Evolutionary conservation across 2,113 vertebrate genomes (phyloP), one percentile per base, ranked within the genome.

Genomic region (Corythornis madagascariensis): DNA sequence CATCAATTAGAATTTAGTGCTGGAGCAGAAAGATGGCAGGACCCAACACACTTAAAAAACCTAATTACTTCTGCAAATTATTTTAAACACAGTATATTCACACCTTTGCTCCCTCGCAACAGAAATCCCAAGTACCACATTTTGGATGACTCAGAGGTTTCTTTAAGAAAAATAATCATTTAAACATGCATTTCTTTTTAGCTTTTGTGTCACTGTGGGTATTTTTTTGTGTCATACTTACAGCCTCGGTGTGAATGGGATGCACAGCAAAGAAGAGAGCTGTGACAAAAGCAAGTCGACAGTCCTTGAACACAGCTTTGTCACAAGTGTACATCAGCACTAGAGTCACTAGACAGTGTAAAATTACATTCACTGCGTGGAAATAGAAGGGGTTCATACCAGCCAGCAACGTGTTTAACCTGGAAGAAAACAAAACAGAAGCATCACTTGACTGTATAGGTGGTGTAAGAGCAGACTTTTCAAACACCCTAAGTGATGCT

Each of bases 191-290:
- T 61, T 81, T 80, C n/a, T 89, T 92, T 88, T 74, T 67, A 77
- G 71, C 47, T 48, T 57, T n/a, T 64, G n/a, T 85, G 61, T 48
- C 64, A 70, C 48, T 3, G 2, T 26, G 13, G 8, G 45, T 18
- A 18, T 14, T 31, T 29, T 55, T 67, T 45, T 50, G 10, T 40
- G 26, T 65, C 67, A 71, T 95, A 98, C 99, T 99, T 96, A 99
- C 99, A 31, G 99, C 99, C 95, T 99, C 99, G 0, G 99, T 99
- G 97, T 99, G 99, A 85, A 99, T 93, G 10, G 99, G 99, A 94
- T 99, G 99, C 65, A 99, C 98, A 4, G 99, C 98, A 50, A 99
- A 99, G 80, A 99, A 98, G 70, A 99, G 94, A 0, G 99, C 98
- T 0, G 99, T 98, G 94, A 99, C 95, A 87, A 99, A 98, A 89